Percentiles rank a stretch among this genome's conserved stretches.
These are phyloP conservation scores for Aethina tumida DNA, from an alignment of 1,140 invertebrate species.

Conservation along the genomic window DNA sequence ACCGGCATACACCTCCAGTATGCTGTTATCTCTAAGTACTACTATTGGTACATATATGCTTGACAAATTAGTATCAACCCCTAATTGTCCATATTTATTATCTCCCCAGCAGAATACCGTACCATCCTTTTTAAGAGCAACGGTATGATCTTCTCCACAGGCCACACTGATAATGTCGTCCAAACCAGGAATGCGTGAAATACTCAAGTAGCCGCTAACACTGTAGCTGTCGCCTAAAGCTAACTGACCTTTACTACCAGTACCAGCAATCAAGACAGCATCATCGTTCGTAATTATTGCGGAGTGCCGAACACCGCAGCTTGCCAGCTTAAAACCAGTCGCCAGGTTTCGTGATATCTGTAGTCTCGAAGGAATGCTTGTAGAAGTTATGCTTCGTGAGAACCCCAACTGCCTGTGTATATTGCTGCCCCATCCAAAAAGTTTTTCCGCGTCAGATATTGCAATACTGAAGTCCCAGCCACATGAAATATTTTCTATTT, in stretches of 20 bases:
- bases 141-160: conserved; percentile 65
- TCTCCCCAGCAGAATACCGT: conserved; percentile 59
- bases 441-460: conserved; percentile 48
- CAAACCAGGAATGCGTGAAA: conserved; percentile 45
- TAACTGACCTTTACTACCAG: conserved; percentile 53
- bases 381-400: conserved; percentile 39
- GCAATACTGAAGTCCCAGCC: conserved; percentile 65
- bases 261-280: conserved; percentile 49
- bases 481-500: conserved; percentile 50
- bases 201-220: conserved; percentile 39
- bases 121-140: conserved; percentile 47
- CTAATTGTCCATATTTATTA: conserved; percentile 64
- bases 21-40: conserved; percentile 33
- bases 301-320: conserved; percentile 57
- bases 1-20: conserved; percentile 48
- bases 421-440: conserved; percentile 71
- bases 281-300: conserved; percentile 54
- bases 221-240: conserved; percentile 43
- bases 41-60: conserved; percentile 42
- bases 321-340: conserved; percentile 33
- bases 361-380: conserved; percentile 36
- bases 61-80: conserved; percentile 40
- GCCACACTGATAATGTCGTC: conserved; percentile 44
- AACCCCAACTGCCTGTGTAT: conserved; percentile 60
- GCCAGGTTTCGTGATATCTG: conserved; percentile 34